phyloP scores from a whole-genome alignment of 2,797 vertebrate species.

The Centroberyx gerrardi region DNA sequence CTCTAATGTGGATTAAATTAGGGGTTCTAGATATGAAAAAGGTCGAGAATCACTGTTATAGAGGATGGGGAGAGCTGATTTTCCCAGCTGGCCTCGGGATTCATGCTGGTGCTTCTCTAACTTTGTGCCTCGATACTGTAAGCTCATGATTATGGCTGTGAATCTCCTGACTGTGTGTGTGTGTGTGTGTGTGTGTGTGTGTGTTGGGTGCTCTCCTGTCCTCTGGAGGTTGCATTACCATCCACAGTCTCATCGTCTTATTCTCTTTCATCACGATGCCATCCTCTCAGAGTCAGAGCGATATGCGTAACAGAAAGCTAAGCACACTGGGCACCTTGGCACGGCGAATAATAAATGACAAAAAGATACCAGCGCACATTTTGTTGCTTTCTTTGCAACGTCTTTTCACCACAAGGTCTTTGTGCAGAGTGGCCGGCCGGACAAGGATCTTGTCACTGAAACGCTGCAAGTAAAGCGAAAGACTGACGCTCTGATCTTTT shows the following conservation, averaged over 20 bases:
- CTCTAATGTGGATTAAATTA: too few relatives aligned
- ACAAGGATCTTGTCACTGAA: conserved; percentile 8
- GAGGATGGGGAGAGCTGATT: neutral
- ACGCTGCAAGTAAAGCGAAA: neutral
- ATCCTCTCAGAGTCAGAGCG: conserved; percentile 43
- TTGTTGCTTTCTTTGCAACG: conserved; percentile 1
- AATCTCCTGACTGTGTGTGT: neutral
- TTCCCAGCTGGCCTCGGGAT: too few relatives aligned
- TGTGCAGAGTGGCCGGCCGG: conserved; percentile 7
- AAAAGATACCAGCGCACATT: conserved; percentile 21
- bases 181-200: neutral
- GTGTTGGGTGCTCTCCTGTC: conserved; percentile 20
- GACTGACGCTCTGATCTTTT: neutral
- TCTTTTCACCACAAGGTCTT: conserved; percentile 58
- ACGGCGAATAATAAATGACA: conserved; percentile 62
- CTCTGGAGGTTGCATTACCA: conserved; percentile 52
- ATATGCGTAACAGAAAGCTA: conserved; percentile 52
- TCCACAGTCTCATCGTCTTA: conserved; percentile 10
- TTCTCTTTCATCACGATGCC: conserved; percentile 47
- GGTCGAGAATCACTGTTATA: neutral
- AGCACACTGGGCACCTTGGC: conserved; percentile 46
- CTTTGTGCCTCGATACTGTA: neutral
- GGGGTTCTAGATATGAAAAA: too few relatives aligned
- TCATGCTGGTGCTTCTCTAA: neutral
- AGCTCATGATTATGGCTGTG: neutral